Base-by-base conservation (phyloP, 2,113 vertebrate species). In the Lampris megalopsis region DNA sequence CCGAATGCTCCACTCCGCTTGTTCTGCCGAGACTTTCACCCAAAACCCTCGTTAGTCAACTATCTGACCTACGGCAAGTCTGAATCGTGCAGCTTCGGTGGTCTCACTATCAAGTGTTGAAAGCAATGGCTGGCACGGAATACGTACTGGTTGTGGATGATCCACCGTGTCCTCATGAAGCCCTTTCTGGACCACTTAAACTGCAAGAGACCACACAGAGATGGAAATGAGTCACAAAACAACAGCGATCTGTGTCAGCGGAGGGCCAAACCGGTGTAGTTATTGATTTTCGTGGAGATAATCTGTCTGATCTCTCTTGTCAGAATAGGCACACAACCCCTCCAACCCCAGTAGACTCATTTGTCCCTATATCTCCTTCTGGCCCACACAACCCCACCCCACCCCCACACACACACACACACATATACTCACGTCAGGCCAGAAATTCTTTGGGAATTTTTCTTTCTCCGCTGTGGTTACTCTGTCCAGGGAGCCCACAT, bases 171-270 rank as follows among this genome's bases (percentile, higher is more conserved):
- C 91, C 93, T 94, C 94, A 94, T 95, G 91, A 93, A 95, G 80
- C 95, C 95, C 84, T 96, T 96, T 65, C 95, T 93, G 75, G 95
- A 95, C 95, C 95, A 96, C 81, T 95, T 94, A 89, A 94, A 94
- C 95, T 96, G 88, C 49, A 92, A 84, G 64, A 88, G 48, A 90
- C 62, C 48, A 91, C 61, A 85, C 53, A 78, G 7, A 61, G 11
- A 88, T 86, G 42, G 68, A 66, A 75, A 73, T 3, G 80, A 83
- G 80, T 90, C 74, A 81, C 74, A 84, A 75, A 89, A 86, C 74
- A 83, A 78, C 80, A 79, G 83, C 11, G 67, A 81, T 70, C 63
- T 60, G n/a, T 79, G 83, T 89, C 80, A 86, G 69, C 63, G 63
- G 85, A 80, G 68, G 75, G 65, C 65, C 76, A 75, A 86, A 84